Conservation (phyloP, 2,888 invertebrate species). For the Pilophorus perplexus region DNA sequence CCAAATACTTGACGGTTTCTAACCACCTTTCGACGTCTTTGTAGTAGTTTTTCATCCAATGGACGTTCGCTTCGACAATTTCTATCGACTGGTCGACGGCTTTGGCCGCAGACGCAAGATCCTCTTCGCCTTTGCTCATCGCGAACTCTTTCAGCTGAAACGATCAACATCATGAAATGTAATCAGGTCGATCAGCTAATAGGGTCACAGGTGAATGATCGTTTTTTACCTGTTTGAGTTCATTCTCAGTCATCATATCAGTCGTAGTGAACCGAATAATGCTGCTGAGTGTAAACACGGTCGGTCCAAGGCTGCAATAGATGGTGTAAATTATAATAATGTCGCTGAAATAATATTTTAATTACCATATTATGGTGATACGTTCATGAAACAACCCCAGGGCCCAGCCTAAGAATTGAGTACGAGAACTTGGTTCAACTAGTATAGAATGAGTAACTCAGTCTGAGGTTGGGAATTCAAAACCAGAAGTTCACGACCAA, state of each 20-base stretch:
- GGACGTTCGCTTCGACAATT: slow-evolving; percentile 73
- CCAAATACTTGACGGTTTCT: slow-evolving; percentile 10
- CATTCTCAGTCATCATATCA: slow-evolving; percentile 71
- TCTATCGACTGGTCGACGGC: slow-evolving; percentile 79
- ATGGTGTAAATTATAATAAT: not conserved
- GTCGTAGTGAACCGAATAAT: slow-evolving; percentile 71
- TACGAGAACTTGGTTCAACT: no score
- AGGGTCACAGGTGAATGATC: not conserved
- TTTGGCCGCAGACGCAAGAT: slow-evolving; percentile 62
- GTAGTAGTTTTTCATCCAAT: slow-evolving; percentile 79
- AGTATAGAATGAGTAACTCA: no score
- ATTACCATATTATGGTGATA: not conserved
- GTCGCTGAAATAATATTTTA: no score
- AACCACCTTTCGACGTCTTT: slow-evolving; percentile 74
- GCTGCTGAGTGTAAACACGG: slow-evolving; percentile 66
- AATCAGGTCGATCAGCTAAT: slow-evolving; percentile 50
- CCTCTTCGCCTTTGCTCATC: slow-evolving; percentile 61
- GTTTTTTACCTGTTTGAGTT: slow-evolving; percentile 72
- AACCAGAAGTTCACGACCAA: no score
- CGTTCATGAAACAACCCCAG: no score
- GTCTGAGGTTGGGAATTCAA: no score
- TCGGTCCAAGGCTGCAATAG: slow-evolving; percentile 65
- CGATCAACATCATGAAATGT: no score
- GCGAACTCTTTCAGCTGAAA: slow-evolving; percentile 69
- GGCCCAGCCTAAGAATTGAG: no score